Evolutionary conservation across 2,113 vertebrate genomes (phyloP).

Genomic region (Arothron firmamentum): DNA sequence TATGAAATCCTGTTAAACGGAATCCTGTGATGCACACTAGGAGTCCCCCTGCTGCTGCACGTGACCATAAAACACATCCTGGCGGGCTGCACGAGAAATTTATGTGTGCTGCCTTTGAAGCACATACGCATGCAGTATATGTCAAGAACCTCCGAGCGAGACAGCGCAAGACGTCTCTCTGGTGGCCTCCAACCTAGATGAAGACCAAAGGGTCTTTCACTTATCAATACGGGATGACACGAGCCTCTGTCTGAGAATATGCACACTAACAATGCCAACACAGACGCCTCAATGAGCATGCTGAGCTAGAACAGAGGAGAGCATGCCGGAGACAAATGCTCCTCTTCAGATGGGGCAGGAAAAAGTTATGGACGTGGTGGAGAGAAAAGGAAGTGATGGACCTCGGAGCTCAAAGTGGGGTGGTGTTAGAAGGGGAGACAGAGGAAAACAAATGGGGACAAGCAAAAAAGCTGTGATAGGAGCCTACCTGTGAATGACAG

Average conservation of each 20-base stretch:
- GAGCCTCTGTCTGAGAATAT: constrained; percentile 31
- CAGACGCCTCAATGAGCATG: neutral
- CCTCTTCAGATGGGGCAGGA: constrained; percentile 5
- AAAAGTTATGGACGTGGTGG: constrained; percentile 6
- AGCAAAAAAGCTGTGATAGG: constrained; percentile 4
- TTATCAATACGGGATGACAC: constrained; percentile 67
- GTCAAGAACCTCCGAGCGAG: constrained; percentile 32
- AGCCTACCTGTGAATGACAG: constrained; percentile 91
- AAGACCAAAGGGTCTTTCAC: constrained; percentile 53
- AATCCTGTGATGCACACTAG: constrained; percentile 51
- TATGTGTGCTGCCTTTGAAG: constrained; percentile 51
- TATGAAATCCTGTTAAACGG: constrained; percentile 61
- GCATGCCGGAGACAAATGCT: neutral
- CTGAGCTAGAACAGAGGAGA: constrained; percentile 1
- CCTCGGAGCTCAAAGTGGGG: neutral
- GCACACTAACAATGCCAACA: constrained; percentile 19
- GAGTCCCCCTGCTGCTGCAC: constrained; percentile 36
- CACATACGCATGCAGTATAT: constrained; percentile 42
- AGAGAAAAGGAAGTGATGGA: neutral
- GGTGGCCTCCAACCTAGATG: constrained; percentile 67
- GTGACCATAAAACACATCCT: constrained; percentile 52
- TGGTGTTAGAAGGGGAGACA: neutral
- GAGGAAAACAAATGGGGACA: neutral
- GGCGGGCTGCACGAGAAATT: constrained; percentile 60
- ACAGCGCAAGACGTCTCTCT: constrained; percentile 31